These are phyloP conservation scores for Microlaimidae sp. DNA, from an alignment of 2,888 invertebrate species.

Conservation along the genomic window DNA sequence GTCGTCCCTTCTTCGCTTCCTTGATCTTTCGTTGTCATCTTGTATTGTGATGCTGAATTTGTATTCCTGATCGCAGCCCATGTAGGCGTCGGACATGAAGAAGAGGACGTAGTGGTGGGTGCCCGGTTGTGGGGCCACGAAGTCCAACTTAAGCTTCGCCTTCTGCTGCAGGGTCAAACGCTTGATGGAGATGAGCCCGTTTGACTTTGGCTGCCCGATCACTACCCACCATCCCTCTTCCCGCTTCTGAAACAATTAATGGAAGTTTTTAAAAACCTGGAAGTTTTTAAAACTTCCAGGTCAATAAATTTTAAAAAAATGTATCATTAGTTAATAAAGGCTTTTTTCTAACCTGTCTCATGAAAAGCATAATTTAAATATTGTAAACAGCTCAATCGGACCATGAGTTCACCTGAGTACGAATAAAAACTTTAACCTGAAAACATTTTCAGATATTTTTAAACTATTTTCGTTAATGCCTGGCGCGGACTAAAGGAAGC, in stretches of 20 bases:
- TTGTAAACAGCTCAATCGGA: too few species aligned
- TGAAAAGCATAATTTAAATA: too few species aligned
- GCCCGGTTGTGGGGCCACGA: slow-evolving; percentile 71
- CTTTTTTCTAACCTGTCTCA: too few species aligned
- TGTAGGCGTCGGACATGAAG: slow-evolving; percentile 97
- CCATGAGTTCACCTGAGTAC: too few species aligned
- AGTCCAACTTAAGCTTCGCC: slow-evolving; percentile 70
- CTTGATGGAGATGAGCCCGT: slow-evolving; percentile 88
- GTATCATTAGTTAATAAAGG: too few species aligned
- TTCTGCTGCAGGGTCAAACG: slow-evolving; percentile 69
- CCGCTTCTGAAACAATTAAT: slow-evolving; percentile 40
- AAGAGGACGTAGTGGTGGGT: slow-evolving; percentile 80
- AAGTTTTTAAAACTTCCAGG: too few species aligned
- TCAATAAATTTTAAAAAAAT: too few species aligned
- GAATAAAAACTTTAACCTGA: too few species aligned
- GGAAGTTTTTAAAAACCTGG: too few species aligned
- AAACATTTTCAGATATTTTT: too few species aligned
- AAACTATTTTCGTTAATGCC: too few species aligned
- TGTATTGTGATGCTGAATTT: slow-evolving; percentile 49
- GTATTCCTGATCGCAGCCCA: slow-evolving; percentile 99
- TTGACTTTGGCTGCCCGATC: slow-evolving; percentile 82
- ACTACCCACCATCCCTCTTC: slow-evolving; percentile 77
- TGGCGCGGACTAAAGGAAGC: too few species aligned
- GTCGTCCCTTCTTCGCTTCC: neutral
- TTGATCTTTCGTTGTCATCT: neutral